Evolutionary conservation across 1,140 invertebrate genomes (phyloP).

Genomic region (Listronotus bonariensis): DNA sequence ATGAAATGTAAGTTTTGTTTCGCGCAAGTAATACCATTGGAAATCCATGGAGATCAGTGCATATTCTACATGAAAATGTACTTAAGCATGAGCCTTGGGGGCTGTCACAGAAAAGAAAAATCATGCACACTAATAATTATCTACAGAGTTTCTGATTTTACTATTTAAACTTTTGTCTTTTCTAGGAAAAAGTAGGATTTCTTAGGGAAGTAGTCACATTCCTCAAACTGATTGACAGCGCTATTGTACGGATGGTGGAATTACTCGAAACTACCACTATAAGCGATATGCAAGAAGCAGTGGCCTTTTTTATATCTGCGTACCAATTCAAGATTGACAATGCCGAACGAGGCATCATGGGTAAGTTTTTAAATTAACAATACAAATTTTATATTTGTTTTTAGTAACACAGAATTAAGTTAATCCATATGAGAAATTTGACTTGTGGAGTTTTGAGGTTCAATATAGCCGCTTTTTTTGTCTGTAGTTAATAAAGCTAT

Average conservation of each 20-base stretch:
- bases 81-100: too few species aligned
- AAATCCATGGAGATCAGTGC: too few species aligned
- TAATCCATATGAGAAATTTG: too few species aligned
- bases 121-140: too few species aligned
- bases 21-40: too few species aligned
- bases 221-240: constrained; percentile 39
- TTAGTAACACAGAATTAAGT: too few species aligned
- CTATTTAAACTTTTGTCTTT: constrained; percentile 2
- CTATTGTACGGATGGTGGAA: constrained; percentile 42
- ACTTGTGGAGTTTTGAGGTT: too few species aligned
- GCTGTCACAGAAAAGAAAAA: too few species aligned
- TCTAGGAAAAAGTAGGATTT: constrained; percentile 37
- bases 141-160: too few species aligned
- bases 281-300: constrained; percentile 50
- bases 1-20: too few species aligned
- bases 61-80: too few species aligned
- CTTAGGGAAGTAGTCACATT: constrained; percentile 42
- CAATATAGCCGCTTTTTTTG: too few species aligned
- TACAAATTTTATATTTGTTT: constrained; percentile 10
- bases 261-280: constrained; percentile 46
- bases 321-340: constrained; percentile 52
- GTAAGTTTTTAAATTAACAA: constrained; percentile 23
- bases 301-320: constrained; percentile 49
- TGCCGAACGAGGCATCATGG: constrained; percentile 41
- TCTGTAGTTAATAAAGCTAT: neutral